Evolutionary conservation across 2,888 invertebrate genomes (phyloP).

Genomic region (Minunthozetes semirufus): DNA sequence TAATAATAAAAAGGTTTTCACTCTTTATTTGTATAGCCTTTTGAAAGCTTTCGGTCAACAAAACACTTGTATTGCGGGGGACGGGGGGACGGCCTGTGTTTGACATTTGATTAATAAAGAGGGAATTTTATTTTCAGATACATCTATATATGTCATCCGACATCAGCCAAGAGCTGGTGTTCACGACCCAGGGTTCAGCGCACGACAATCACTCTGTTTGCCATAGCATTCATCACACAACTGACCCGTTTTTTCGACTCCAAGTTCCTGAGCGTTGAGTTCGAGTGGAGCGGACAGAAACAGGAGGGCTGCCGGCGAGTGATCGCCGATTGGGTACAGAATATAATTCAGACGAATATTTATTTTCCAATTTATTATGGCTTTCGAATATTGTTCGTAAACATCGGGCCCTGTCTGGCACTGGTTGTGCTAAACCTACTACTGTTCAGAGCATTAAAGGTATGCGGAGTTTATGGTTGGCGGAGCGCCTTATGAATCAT

Average conservation of each 20-base stretch:
- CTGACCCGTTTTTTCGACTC: constrained; percentile 53
- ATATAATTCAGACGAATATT: constrained; percentile 53
- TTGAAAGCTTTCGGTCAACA: too few species aligned
- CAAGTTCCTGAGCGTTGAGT: background rate
- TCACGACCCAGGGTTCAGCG: constrained; percentile 63
- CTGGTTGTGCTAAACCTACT: constrained; percentile 79
- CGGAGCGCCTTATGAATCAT: too few species aligned
- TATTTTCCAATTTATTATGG: constrained; percentile 70
- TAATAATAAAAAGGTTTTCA: too few species aligned
- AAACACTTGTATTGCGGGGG: too few species aligned
- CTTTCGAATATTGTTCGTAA: constrained; percentile 84
- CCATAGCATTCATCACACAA: constrained; percentile 72
- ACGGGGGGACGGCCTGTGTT: too few species aligned
- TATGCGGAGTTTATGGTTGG: background rate
- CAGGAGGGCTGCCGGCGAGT: constrained; percentile 42
- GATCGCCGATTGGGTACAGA: constrained; percentile 62
- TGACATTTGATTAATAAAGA: too few species aligned
- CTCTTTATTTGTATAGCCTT: too few species aligned
- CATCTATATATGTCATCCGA: constrained; percentile 87
- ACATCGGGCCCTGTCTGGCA: constrained; percentile 77
- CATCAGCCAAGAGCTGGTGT: constrained; percentile 69
- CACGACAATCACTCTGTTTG: constrained; percentile 67
- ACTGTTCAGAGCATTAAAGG: constrained; percentile 71
- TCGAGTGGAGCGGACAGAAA: background rate
- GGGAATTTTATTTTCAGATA: constrained; percentile 56